A percentile compares a stretch with the other conserved stretches of the same genome.
Evolutionary conservation across 2,888 invertebrate species (phyloP).

Genomic region (Stictocephala bisonia): DNA sequence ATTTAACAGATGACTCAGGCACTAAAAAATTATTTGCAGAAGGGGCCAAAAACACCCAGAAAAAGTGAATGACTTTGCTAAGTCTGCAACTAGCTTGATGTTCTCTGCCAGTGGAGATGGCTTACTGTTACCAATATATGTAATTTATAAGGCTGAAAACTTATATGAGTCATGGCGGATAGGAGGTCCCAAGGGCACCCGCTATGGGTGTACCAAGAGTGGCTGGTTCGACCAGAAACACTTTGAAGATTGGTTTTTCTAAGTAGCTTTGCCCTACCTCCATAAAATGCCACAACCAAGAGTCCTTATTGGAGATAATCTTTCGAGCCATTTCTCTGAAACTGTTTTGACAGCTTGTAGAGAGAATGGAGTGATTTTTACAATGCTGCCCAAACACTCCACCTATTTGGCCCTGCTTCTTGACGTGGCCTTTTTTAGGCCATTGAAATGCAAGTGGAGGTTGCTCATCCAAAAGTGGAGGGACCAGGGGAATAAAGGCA

Average conservation of each 20-base stretch:
- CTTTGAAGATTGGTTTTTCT: slow-evolving; percentile 1
- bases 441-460: neutral
- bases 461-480: too few species aligned
- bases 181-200: neutral
- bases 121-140: neutral
- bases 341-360: slow-evolving; percentile 13
- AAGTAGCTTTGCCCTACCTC: neutral
- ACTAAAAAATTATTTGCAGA: too few species aligned
- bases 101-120: slow-evolving; percentile 8
- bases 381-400: neutral
- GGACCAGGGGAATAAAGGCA: slow-evolving; percentile 4
- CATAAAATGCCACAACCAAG: slow-evolving; percentile 3
- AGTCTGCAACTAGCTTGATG: too few species aligned
- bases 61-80: too few species aligned
- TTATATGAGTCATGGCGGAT: slow-evolving; percentile 1
- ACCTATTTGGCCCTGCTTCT: neutral
- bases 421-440: neutral
- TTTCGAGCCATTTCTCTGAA: neutral
- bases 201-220: neutral
- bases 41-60: too few species aligned
- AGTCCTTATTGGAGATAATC: slow-evolving; percentile 4
- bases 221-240: neutral
- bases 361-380: slow-evolving; percentile 4
- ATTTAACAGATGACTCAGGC: too few species aligned
- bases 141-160: slow-evolving; percentile 2